Base-by-base conservation (phyloP, 2,888 invertebrate species). In the Fragum sueziense region DNA sequence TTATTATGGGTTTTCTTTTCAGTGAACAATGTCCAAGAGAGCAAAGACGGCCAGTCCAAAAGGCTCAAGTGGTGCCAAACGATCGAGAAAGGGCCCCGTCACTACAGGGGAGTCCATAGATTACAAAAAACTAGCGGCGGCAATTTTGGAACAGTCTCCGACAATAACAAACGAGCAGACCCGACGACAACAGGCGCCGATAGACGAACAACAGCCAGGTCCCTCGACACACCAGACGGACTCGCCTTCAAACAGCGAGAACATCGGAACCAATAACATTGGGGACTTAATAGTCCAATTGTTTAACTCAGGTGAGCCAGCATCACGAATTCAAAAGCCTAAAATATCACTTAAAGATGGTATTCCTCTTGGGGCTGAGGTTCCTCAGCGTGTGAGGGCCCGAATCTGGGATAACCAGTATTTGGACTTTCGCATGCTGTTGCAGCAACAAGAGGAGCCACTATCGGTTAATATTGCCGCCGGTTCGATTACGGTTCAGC, bases 271-370 rank as follows among this genome's bases (percentile, higher is more conserved):
- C 7, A 37, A 37, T 14, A 37, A 37, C 14, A 9, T 37, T 37
- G 37, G 37, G 37, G 37, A 37, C 14, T 14, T 37, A 9, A 37
- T 37, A 6, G 6, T 14, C 37, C 6, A 37, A 9, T 14, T 37
- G 6, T 59, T 59, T 59, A 7, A 3, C 7, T 25, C 57, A 59
- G 57, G 57, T 59, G 57, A 59, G 57, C 57, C 57, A 59, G 57
- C 57, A 22, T 7, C 6, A 17, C 9, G n/a, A 52, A 27, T 22
- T 27, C 25, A 25, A 59, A 27, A 17, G 17, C 7, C 3, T 3
- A 22, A 4, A 4, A 2, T 7, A 27, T 27, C 9, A 9, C 7
- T 59, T 7, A 11, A 9, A 17, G 57, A 59, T 17, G 57, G 57
- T 3, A 59, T 27, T 59, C 57, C 27, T 27, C 57, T 59, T 22